These are phyloP conservation scores for Hirtodrosophila duncani DNA, from an alignment of 2,888 invertebrate species.

Conservation along the genomic window DNA sequence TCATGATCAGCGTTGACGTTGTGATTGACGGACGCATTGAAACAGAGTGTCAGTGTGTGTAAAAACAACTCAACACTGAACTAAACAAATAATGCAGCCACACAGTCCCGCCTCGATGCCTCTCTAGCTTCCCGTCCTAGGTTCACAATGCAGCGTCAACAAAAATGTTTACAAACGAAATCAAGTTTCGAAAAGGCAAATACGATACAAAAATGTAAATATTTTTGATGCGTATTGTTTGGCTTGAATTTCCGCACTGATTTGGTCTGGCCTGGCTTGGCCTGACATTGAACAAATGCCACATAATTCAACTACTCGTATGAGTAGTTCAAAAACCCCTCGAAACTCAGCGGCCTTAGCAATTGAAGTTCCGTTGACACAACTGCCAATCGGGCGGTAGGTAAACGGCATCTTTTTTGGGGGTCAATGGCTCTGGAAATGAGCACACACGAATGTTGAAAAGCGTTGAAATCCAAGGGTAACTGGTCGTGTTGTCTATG, in stretches of 20 bases:
- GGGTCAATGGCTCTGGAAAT: constrained; percentile 60
- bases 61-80: constrained; percentile 4
- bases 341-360: constrained; percentile 26
- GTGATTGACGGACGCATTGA: not conserved
- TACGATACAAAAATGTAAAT: constrained; percentile 15
- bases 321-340: constrained; percentile 61
- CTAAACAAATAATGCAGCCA: constrained; percentile 6
- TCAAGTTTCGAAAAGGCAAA: constrained; percentile 32
- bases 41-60: constrained; percentile 1
- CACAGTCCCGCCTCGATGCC: not conserved
- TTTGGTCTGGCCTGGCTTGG: not conserved
- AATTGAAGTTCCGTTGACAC: constrained; percentile 67
- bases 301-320: constrained; percentile 3
- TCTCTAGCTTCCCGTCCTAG: not conserved
- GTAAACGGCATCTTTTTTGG: constrained; percentile 34
- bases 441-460: constrained; percentile 52
- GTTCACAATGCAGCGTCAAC: not conserved
- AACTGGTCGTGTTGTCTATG: constrained; percentile 2
- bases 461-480: constrained; percentile 34
- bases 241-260: constrained; percentile 28
- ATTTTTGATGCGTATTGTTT: constrained; percentile 25
- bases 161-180: constrained; percentile 14
- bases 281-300: constrained; percentile 31
- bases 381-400: constrained; percentile 36
- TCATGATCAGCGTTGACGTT: constrained; percentile 43